Conservation (phyloP, 2,113 vertebrate genomes). For the Phasianus colchicus region DNA sequence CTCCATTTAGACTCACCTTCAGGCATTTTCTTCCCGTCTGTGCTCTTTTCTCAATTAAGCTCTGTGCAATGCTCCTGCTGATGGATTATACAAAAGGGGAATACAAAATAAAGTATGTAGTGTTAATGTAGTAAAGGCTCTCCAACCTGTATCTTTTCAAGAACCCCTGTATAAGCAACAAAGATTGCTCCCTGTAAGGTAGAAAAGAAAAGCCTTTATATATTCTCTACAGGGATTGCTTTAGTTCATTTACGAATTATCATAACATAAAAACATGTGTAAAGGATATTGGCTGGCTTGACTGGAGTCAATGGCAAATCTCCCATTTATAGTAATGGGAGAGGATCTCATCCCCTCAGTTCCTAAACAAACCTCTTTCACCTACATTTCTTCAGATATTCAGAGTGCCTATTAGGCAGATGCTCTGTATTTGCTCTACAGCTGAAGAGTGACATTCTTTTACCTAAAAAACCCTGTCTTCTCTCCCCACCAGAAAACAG, state of each 20-base stretch:
- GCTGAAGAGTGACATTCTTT: background rate
- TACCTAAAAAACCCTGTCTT: background rate
- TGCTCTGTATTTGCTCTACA: background rate
- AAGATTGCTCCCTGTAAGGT: background rate
- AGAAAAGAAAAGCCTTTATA: background rate
- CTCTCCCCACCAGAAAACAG: background rate
- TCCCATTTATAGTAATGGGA: constrained; percentile 26
- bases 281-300: constrained; percentile 1
- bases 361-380: constrained; percentile 39
- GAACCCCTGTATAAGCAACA: background rate
- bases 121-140: background rate
- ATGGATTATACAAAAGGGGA: background rate
- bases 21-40: constrained; percentile 9
- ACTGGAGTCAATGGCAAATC: constrained; percentile 27
- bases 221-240: background rate
- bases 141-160: background rate
- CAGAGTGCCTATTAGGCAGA: background rate
- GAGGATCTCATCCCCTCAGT: background rate
- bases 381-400: background rate
- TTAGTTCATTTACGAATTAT: constrained; percentile 28
- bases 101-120: background rate
- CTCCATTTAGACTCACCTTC: background rate
- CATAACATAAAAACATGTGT: constrained; percentile 14
- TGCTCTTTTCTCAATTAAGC: background rate
- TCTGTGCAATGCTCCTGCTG: background rate